Evolutionary conservation across 1,140 invertebrate genomes (phyloP).

Genomic region (Tetramorium alpestre): DNA sequence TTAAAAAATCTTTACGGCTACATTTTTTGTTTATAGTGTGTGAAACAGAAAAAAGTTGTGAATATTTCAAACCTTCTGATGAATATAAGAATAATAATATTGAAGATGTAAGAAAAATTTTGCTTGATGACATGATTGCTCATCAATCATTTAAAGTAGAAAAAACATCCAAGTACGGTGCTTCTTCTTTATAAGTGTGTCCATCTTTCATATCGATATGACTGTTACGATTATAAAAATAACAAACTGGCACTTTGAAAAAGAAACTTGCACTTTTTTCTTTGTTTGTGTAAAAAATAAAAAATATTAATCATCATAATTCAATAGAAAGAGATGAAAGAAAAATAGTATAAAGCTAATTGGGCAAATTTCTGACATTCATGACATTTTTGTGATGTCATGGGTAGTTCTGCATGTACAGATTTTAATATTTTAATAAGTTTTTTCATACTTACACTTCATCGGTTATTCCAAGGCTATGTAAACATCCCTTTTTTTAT

Average conservation of each 20-base stretch:
- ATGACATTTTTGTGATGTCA: not conserved
- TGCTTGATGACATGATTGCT: not conserved
- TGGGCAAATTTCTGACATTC: not conserved
- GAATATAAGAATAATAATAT: not conserved
- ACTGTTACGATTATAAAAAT: not conserved
- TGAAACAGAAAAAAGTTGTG: too few species aligned
- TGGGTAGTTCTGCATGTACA: not conserved
- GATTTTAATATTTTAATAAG: conserved; percentile 6
- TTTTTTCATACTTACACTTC: not conserved
- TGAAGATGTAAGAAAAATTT: not conserved
- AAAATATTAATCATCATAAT: not conserved
- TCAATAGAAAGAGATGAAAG: not conserved
- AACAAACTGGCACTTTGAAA: not conserved
- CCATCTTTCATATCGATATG: not conserved
- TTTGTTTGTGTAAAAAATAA: not conserved
- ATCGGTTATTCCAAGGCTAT: not conserved
- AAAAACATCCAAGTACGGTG: not conserved
- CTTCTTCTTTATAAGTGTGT: not conserved
- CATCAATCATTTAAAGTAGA: not conserved
- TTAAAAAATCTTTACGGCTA: not conserved
- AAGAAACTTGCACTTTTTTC: not conserved
- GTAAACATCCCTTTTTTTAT: not conserved
- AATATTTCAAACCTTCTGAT: not conserved
- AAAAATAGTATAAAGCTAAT: not conserved
- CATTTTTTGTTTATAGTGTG: not conserved